phyloP scores from a whole-genome alignment of 1,140 invertebrate species.

The Pseudobourletiella spinata region DNA sequence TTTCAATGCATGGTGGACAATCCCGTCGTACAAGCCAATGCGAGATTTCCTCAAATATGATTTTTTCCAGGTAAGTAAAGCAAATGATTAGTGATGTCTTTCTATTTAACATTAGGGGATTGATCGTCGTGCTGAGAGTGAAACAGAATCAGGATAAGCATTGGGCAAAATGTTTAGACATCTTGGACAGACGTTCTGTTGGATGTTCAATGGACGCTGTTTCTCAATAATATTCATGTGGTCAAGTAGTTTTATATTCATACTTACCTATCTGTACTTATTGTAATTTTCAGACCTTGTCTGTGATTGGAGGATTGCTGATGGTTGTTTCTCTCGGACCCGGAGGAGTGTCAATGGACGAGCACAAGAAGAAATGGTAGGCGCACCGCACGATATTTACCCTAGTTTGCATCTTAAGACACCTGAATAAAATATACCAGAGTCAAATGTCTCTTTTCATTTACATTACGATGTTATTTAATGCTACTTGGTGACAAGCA shows the following conservation, averaged over 20 bases:
- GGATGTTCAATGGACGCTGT: no score
- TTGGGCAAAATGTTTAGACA: no score
- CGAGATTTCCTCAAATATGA: slow-evolving; percentile 99
- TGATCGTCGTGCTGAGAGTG: no score
- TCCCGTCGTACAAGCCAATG: slow-evolving; percentile 87
- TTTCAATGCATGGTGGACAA: slow-evolving; percentile 96
- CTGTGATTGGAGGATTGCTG: slow-evolving; percentile 95
- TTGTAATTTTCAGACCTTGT: slow-evolving; percentile 66
- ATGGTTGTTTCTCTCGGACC: slow-evolving; percentile 98
- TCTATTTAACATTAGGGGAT: no score
- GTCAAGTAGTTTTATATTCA: not conserved
- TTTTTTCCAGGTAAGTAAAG: slow-evolving; percentile 86
- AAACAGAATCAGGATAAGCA: no score
- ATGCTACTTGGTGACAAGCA: slow-evolving; percentile 6
- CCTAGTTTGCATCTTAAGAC: not conserved
- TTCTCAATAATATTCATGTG: not conserved
- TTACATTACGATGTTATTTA: not conserved
- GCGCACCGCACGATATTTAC: not conserved
- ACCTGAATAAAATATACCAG: not conserved
- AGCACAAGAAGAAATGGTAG: slow-evolving; percentile 98
- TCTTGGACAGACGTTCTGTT: no score
- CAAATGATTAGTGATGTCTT: no score
- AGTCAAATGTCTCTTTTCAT: not conserved
- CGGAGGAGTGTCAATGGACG: slow-evolving; percentile 98
- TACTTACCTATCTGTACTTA: not conserved